phyloP scores from a whole-genome alignment of 2,797 vertebrate genomes.

The Falco peregrinus region DNA sequence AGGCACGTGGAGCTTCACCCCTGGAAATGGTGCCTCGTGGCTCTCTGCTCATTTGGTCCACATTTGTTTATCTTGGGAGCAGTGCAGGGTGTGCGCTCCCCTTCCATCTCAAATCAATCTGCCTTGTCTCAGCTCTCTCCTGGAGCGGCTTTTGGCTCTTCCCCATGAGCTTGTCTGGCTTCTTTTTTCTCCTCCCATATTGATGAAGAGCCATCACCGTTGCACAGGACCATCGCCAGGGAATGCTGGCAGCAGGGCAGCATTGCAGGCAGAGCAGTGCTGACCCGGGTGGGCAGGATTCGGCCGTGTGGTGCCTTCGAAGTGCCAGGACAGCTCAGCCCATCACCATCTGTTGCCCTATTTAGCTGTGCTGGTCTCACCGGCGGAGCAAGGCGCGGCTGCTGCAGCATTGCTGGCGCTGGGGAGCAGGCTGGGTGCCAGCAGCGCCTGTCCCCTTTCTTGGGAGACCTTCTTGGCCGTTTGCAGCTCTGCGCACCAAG shows the following conservation, averaged over 20 bases:
- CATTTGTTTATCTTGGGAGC: rapidly evolving
- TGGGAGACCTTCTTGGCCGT: not conserved
- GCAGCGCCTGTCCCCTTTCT: not conserved
- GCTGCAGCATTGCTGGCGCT: rapidly evolving
- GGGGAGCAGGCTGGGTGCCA: rapidly evolving
- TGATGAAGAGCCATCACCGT: not conserved
- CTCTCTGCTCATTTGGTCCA: rapidly evolving
- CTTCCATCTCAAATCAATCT: not conserved
- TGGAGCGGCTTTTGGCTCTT: constrained; percentile 19
- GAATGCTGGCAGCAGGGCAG: not conserved
- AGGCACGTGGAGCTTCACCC: not conserved
- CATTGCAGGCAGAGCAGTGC: not conserved
- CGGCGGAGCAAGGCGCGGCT: rapidly evolving
- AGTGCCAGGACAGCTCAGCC: not conserved
- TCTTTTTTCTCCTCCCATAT: not conserved
- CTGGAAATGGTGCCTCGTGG: not conserved
- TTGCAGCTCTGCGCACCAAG: not conserved
- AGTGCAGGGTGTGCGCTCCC: rapidly evolving
- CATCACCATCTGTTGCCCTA: constrained; percentile 29
- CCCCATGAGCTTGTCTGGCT: constrained; percentile 23
- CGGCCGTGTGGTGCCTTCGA: rapidly evolving
- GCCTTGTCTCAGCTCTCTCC: rapidly evolving
- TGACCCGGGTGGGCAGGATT: not conserved
- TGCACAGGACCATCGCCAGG: rapidly evolving
- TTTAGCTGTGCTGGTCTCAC: not conserved